A percentile compares a stretch with the other conserved stretches of the same genome.
Conservation (phyloP, 2,888 invertebrate species). For the Agrochola circellaris region DNA sequence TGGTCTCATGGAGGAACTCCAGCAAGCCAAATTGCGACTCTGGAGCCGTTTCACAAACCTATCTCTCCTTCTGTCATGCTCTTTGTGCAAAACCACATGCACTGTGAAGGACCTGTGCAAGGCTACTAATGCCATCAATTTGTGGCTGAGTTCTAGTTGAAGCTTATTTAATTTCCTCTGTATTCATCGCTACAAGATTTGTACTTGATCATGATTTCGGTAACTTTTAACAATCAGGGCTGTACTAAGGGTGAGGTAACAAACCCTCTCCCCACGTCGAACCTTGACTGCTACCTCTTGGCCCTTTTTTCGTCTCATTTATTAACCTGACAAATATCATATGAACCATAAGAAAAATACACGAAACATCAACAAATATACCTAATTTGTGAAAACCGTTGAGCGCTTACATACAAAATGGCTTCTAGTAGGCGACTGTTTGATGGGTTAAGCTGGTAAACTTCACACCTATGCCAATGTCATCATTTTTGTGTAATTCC, state of each 20-base stretch:
- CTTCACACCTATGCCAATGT: no score
- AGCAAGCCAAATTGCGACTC: not conserved
- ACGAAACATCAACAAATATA: not conserved
- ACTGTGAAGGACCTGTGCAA: no score
- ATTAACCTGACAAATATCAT: not conserved
- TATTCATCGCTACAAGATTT: not conserved
- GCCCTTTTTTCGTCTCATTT: not conserved
- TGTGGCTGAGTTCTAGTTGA: not conserved
- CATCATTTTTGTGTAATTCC: not conserved
- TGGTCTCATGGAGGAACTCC: not conserved
- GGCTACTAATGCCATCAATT: no score
- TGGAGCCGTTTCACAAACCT: not conserved
- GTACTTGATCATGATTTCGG: not conserved
- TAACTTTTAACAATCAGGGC: not conserved
- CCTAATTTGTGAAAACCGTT: not conserved
- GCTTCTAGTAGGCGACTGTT: no score
- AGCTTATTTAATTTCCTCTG: not conserved
- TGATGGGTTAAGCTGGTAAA: no score
- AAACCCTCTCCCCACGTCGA: not conserved
- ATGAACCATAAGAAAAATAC: not conserved
- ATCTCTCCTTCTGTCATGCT: not conserved
- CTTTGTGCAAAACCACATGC: not conserved
- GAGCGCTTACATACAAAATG: no score
- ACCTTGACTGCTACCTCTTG: not conserved
- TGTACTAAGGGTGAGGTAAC: not conserved